Evolutionary conservation across 2,113 vertebrate genomes (phyloP), one percentile per base, ranked within the genome.

Genomic region (Catharus minimus): DNA sequence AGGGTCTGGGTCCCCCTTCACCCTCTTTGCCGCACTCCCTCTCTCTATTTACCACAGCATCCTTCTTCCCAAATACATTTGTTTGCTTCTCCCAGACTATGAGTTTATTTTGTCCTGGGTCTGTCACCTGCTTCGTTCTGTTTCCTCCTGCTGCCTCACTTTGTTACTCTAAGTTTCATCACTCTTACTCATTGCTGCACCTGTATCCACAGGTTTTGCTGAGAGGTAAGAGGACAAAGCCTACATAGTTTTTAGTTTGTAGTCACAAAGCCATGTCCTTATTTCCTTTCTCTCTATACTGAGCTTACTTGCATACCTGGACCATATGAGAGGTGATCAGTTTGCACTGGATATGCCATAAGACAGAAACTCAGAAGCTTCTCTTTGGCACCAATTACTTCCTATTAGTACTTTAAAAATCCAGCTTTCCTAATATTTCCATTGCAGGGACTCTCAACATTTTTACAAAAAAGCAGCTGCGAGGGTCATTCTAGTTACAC

Each of bases 21-120:
- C 7, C 5, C 49, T 75, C 28, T 33, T 38, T 49, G 15, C 5
- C n/a, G 13, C 5, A 7, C 7, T 65, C 52, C 20, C 26, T 62
- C 38, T 46, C 30, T 50, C 41, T 24, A 3, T 38, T 72, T 47
- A 11, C 18, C 18, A 18, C 12, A 71, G 15, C 30, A 47, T n/a
- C 32, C 18, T 60, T 61, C 53, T 5, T 69, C 32, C 28, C 60
- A 82, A 80, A 69, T 19, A 38, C 7, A 33, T 68, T 43, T 5
- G 0, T 27, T 57, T 3, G 0, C 47, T 73, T 52, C 55, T 74
- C 43, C 10, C 9, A 43, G 2, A 69, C 10, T 3, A 22, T 9
- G 8, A 79, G 12, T 12, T 79, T 15, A 32, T 65, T 79, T 92
- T 76, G 22, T 23, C n/a, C 28, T 1, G 1, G 4, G 6, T 67